Conservation (phyloP, 2,113 vertebrate species). For the Phaethornis superciliosus region DNA sequence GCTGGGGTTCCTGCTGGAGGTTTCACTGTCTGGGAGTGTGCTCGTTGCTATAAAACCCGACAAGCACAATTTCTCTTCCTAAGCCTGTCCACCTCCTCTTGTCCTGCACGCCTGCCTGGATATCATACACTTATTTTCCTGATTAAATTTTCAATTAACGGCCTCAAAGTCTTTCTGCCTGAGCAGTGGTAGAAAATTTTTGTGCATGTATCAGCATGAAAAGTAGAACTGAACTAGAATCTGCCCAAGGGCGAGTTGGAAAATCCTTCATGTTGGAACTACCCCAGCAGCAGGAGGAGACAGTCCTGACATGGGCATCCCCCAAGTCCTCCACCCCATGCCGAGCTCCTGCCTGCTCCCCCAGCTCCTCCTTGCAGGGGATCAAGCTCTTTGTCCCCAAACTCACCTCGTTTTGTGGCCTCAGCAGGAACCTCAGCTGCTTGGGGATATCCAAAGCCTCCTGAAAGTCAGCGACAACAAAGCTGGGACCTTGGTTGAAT, state of each 20-base stretch:
- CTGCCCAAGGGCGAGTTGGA: background rate
- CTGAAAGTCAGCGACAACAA: background rate
- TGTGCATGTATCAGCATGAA: background rate
- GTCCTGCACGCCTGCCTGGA: constrained; percentile 50
- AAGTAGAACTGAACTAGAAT: background rate
- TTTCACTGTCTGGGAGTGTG: background rate
- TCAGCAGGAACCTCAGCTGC: background rate
- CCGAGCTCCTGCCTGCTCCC: background rate
- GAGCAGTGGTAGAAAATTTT: background rate
- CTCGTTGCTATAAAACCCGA: background rate
- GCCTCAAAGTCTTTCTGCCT: constrained; percentile 14
- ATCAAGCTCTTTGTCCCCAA: background rate
- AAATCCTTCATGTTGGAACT: background rate
- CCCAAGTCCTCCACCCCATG: accelerated
- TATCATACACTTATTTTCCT: background rate
- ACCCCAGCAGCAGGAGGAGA: background rate
- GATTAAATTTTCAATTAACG: constrained; percentile 76
- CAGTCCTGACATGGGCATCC: accelerated
- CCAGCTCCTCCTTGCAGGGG: background rate
- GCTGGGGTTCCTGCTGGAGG: too few relatives aligned
- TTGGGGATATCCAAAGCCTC: background rate
- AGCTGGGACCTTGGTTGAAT: background rate
- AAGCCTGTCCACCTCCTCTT: constrained; percentile 60
- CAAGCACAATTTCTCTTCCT: constrained; percentile 60
- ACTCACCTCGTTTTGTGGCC: background rate